Conservation (phyloP, 2,113 vertebrate genomes). For the Bostrychus sinensis region DNA sequence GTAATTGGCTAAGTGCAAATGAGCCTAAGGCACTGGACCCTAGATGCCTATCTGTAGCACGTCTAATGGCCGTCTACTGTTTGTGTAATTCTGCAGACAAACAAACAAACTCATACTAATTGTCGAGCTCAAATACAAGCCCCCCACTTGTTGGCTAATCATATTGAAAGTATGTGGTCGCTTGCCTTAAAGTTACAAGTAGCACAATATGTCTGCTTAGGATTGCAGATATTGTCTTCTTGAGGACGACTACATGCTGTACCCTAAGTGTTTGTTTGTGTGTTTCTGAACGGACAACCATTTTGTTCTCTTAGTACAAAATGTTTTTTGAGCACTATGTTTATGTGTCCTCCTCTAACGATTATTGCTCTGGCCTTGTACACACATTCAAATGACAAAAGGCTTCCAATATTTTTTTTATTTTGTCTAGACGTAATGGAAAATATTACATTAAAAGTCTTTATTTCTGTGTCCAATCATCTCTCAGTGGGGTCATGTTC, state of each 20-base stretch:
- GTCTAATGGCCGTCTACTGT: too few relatives aligned
- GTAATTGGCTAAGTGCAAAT: too few relatives aligned
- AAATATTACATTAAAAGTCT: too few relatives aligned
- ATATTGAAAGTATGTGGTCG: neutral
- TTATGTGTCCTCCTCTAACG: neutral
- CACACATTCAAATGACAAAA: neutral
- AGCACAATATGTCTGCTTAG: neutral
- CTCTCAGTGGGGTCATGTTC: too few relatives aligned
- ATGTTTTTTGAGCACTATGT: neutral
- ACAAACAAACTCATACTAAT: neutral
- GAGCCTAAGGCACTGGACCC: too few relatives aligned
- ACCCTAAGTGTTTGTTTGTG: neutral
- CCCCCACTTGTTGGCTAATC: neutral
- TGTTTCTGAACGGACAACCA: too few relatives aligned
- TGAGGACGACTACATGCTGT: neutral
- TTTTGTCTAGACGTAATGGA: too few relatives aligned
- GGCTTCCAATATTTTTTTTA: neutral
- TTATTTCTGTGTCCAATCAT: too few relatives aligned
- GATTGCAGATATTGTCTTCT: neutral
- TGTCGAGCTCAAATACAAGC: neutral
- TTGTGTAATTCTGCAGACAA: neutral
- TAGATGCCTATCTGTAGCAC: too few relatives aligned
- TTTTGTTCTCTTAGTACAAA: neutral
- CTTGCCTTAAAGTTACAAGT: neutral
- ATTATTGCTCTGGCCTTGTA: neutral